Base-by-base conservation (phyloP, 1,140 invertebrate genomes). In the Pemphigus obesinymphae region DNA sequence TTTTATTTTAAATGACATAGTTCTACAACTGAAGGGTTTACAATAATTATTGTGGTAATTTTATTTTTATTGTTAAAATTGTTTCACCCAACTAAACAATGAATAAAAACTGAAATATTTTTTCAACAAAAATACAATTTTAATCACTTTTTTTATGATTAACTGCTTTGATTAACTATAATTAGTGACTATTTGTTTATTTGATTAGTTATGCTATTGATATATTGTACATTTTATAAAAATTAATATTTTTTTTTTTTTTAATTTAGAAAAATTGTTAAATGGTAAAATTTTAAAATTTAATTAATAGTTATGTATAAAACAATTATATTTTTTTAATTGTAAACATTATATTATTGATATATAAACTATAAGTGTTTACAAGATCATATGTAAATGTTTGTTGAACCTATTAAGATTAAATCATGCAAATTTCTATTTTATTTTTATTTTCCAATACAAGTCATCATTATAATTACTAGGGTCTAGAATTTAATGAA, bases 241-340 rank as follows among this genome's bases (percentile, higher is more conserved):
- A 37, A 58, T 78, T 61, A 6, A 34, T 34, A 17, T 26, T 40
- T 78, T 61, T 58, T 58, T 17, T 43, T 34, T 75, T 75, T n/a
- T n/a, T n/a, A n/a, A n/a, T n/a, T 75, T 20, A 55, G 50, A 78
- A 45, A 58, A 61, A 43, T 58, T 78, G 50, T 78, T 78, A 37
- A 34, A 23, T 43, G 31, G 37, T 20, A n/a, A 63, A 29, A 55
- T 17, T 63, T 20, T 80, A 61, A 58, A 80, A 80, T 80, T 61
- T 80, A 80, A 80, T 43, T 80, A 34, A 45, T 63, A 58, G 76
- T 80, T 80, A 63, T 63, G 26, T 80, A 58, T 58, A 40, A 78
- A 78, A 26, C 73, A 80, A 80, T 63, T 80, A 63, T 80, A 80
- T 80, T 80, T 80, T 80, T 80, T 80, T 80, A 61, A 80, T 48